Percentiles rank a stretch among this genome's conserved stretches.
These are phyloP conservation scores for Triplophysa yarkandensis DNA, from an alignment of 2,797 vertebrate genomes.

Conservation along the genomic window DNA sequence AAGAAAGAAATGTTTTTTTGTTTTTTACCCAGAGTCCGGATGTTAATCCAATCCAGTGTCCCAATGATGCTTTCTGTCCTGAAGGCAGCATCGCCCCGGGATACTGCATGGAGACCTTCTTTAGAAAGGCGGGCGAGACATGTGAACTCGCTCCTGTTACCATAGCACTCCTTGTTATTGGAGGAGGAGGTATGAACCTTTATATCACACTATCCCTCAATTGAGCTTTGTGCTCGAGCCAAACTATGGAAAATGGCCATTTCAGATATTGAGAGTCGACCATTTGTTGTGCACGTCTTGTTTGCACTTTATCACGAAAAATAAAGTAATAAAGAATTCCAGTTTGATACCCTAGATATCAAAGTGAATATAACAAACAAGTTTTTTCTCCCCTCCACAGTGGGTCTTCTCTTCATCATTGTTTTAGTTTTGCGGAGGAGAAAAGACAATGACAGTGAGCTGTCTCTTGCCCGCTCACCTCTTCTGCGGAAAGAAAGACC, in stretches of 20 bases:
- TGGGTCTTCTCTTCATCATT: slow-evolving; percentile 73
- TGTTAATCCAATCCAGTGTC: slow-evolving; percentile 81
- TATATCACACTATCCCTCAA: neutral
- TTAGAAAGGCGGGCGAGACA: slow-evolving; percentile 79
- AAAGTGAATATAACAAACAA: no score
- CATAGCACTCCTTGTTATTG: slow-evolving; percentile 79
- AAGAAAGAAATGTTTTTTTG: neutral
- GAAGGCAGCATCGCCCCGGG: slow-evolving; percentile 77
- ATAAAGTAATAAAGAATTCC: neutral
- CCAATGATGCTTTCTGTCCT: slow-evolving; percentile 86
- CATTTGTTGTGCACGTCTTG: neutral
- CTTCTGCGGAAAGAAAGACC: slow-evolving; percentile 72
- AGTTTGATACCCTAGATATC: neutral
- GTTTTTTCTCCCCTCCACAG: slow-evolving; percentile 59
- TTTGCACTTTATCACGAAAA: neutral
- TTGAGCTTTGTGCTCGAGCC: neutral
- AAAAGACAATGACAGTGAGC: slow-evolving; percentile 68
- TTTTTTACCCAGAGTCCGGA: slow-evolving; percentile 79
- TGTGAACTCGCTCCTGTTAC: slow-evolving; percentile 84
- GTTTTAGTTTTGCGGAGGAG: slow-evolving; percentile 73
- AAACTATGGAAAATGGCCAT: neutral
- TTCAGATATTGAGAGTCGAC: neutral
- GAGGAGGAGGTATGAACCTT: slow-evolving; percentile 75
- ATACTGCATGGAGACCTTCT: slow-evolving; percentile 90
- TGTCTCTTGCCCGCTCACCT: slow-evolving; percentile 69